A percentile compares a stretch with the other conserved stretches of the same genome.
These are phyloP conservation scores for Lethocerus indicus DNA, from an alignment of 1,140 invertebrate genomes.

Conservation along the genomic window DNA sequence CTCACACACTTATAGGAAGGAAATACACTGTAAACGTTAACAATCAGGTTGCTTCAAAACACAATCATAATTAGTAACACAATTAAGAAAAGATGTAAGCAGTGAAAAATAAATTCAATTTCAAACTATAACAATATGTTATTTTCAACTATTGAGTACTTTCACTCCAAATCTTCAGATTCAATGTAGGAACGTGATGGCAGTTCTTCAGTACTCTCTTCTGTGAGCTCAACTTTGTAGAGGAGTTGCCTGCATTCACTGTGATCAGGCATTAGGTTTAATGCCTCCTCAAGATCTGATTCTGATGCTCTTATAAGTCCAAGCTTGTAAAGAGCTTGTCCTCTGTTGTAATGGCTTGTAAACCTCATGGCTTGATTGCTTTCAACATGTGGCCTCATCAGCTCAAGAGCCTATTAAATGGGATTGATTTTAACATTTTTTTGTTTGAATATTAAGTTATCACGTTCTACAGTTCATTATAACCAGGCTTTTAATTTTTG, in stretches of 20 bases:
- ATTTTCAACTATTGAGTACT: no score
- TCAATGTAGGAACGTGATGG: not conserved
- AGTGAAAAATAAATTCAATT: no score
- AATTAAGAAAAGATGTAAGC: no score
- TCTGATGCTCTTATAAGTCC: not conserved
- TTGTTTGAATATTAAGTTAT: not conserved
- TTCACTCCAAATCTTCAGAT: not conserved
- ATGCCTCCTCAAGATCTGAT: slow-evolving; percentile 5
- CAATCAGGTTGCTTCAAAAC: no score
- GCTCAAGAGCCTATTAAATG: not conserved
- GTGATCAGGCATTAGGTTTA: not conserved
- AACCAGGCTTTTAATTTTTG: not conserved
- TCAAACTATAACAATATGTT: no score
- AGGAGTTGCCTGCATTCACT: not conserved
- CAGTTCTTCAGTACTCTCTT: not conserved
- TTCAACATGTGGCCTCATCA: slow-evolving; percentile 7
- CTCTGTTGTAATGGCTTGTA: slow-evolving; percentile 6
- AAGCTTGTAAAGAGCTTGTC: slow-evolving; percentile 6
- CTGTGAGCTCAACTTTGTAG: not conserved
- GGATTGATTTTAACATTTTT: not conserved
- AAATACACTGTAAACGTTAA: no score
- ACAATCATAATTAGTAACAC: no score
- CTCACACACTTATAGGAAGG: no score
- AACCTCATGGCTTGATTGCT: slow-evolving; percentile 10
- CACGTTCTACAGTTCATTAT: not conserved